A percentile compares a stretch with the other conserved stretches of the same genome.
Evolutionary conservation across 2,888 invertebrate genomes (phyloP).

Genomic region (Cistogaster globosa): DNA sequence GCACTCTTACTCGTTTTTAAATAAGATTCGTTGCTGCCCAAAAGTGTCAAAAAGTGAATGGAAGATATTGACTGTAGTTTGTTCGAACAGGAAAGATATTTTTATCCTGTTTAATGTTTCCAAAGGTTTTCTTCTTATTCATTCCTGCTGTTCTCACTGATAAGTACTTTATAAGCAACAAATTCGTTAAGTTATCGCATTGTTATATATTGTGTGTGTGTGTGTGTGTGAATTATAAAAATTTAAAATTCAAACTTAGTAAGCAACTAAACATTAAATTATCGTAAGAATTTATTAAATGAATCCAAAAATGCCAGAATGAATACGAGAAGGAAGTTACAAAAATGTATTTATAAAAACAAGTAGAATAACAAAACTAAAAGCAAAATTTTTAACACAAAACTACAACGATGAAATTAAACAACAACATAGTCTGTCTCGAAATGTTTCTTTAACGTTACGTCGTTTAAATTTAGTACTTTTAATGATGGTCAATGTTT

Average conservation of each 20-base stretch:
- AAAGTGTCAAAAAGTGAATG: no score
- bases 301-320: conserved; percentile 35
- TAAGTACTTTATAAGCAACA: no score
- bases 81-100: no score
- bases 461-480: conserved; percentile 43
- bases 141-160: no score
- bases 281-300: conserved; percentile 62
- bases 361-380: conserved; percentile 30
- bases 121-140: no score
- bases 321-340: conserved; percentile 48
- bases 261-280: conserved; percentile 59
- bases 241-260: conserved; percentile 53
- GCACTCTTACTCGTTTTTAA: no score
- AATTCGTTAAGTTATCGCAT: no score
- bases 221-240: background rate
- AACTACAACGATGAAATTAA: background rate
- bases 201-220: background rate
- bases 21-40: no score
- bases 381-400: conserved; percentile 32
- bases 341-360: conserved; percentile 47
- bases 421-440: background rate
- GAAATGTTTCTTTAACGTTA: conserved; percentile 29
- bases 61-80: no score
- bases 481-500: conserved; percentile 67
- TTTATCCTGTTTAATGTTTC: no score